phyloP scores from a whole-genome alignment of 2,113 vertebrate genomes.

The Climacteris rufus region DNA sequence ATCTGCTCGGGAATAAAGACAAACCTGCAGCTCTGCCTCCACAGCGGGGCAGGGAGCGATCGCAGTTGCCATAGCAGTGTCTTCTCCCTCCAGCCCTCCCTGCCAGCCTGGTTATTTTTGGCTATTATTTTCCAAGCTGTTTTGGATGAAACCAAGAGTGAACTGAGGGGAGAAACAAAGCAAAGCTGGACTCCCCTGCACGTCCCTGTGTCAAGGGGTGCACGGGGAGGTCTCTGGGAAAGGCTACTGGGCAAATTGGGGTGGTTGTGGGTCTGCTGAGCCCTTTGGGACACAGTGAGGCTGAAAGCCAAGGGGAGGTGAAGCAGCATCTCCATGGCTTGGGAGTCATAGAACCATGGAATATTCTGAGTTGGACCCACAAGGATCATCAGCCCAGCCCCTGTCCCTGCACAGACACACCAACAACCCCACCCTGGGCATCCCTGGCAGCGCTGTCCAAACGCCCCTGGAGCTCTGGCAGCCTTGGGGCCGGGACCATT shows the following conservation, averaged over 20 bases:
- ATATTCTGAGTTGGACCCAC: not conserved
- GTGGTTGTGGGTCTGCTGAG: not conserved
- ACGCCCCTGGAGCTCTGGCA: not conserved
- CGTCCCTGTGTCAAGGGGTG: not conserved
- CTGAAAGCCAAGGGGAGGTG: not conserved
- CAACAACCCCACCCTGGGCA: not conserved
- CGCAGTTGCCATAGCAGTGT: constrained; percentile 49
- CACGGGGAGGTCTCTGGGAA: too few relatives aligned
- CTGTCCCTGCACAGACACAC: not conserved
- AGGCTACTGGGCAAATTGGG: not conserved
- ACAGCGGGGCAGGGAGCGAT: not conserved
- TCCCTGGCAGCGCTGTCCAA: not conserved
- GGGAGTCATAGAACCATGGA: not conserved
- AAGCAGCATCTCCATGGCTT: not conserved
- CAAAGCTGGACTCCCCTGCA: not conserved
- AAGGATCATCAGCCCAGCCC: fast-evolving
- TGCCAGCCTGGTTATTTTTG: constrained; percentile 20
- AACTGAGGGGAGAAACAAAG: not conserved
- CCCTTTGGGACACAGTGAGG: not conserved
- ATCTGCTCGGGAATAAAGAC: not conserved
- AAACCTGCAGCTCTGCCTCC: not conserved
- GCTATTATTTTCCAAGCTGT: not conserved
- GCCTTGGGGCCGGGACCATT: not conserved
- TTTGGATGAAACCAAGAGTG: not conserved
- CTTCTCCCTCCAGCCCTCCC: constrained; percentile 4